phyloP scores from a whole-genome alignment of 2,113 vertebrate species.

The Prunella fulvescens region DNA sequence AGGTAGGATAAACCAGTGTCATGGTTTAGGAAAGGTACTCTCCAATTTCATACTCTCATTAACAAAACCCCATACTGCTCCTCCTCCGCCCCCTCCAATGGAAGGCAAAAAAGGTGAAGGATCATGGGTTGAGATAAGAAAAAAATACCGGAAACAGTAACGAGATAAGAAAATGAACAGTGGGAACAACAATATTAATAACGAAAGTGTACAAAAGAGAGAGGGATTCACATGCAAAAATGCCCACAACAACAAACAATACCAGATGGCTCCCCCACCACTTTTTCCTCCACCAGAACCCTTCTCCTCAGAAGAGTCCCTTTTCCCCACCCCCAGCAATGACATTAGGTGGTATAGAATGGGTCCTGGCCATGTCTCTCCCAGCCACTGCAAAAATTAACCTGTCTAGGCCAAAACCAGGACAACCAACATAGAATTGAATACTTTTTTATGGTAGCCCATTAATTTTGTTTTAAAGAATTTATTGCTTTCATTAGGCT shows the following conservation, averaged over 20 bases:
- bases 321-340: background rate
- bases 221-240: background rate
- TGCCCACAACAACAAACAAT: background rate
- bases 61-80: rapidly evolving
- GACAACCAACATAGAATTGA: background rate
- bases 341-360: background rate
- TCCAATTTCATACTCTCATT: background rate
- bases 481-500: background rate
- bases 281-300: background rate
- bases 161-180: background rate
- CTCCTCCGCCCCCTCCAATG: background rate
- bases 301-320: background rate
- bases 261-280: rapidly evolving
- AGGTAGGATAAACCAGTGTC: background rate
- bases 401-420: background rate
- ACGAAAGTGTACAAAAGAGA: background rate
- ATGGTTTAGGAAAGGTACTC: background rate
- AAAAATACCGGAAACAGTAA: background rate
- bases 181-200: background rate
- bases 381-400: background rate
- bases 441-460: background rate
- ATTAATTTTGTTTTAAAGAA: background rate
- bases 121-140: background rate
- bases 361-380: background rate
- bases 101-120: background rate